Percentiles rank a stretch among this genome's conserved stretches.
These are phyloP conservation scores for Ypsolopha scabrella DNA, from an alignment of 2,888 invertebrate genomes.

Conservation along the genomic window DNA sequence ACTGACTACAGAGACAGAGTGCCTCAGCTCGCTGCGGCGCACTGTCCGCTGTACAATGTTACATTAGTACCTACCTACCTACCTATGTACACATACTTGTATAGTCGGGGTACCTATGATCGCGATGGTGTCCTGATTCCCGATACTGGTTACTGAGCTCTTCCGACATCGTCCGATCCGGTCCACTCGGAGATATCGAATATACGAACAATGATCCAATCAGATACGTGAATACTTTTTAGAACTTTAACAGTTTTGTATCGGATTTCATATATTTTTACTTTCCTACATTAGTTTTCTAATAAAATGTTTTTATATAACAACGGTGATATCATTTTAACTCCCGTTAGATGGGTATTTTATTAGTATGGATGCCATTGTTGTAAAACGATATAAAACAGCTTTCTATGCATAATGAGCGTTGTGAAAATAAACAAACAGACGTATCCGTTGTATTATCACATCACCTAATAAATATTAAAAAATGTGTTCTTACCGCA, in stretches of 20 bases:
- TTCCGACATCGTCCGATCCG: conserved; percentile 16
- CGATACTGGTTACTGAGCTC: conserved; percentile 23
- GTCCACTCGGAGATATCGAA: background rate
- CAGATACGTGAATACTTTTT: conserved; percentile 32
- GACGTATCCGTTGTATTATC: background rate
- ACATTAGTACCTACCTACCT: too few relatives aligned
- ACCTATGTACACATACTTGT: too few relatives aligned
- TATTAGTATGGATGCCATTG: background rate
- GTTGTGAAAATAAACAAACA: background rate
- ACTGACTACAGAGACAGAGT: conserved; percentile 13
- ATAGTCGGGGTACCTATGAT: too few relatives aligned
- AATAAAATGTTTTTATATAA: conserved; percentile 59
- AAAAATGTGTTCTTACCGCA: conserved; percentile 1
- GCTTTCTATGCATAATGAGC: background rate
- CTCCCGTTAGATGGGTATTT: background rate
- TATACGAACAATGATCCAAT: conserved; percentile 3
- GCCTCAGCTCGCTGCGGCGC: too few relatives aligned
- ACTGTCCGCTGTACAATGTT: too few relatives aligned
- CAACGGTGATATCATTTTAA: background rate
- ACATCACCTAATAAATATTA: conserved; percentile 2
- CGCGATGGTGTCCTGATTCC: too few relatives aligned
- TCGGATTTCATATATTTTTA: conserved; percentile 66
- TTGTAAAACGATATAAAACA: background rate
- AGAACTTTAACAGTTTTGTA: conserved; percentile 63
- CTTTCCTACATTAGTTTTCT: conserved; percentile 69